Evolutionary conservation across 1,140 invertebrate species (phyloP).

Genomic region (Ganaspis sp.): DNA sequence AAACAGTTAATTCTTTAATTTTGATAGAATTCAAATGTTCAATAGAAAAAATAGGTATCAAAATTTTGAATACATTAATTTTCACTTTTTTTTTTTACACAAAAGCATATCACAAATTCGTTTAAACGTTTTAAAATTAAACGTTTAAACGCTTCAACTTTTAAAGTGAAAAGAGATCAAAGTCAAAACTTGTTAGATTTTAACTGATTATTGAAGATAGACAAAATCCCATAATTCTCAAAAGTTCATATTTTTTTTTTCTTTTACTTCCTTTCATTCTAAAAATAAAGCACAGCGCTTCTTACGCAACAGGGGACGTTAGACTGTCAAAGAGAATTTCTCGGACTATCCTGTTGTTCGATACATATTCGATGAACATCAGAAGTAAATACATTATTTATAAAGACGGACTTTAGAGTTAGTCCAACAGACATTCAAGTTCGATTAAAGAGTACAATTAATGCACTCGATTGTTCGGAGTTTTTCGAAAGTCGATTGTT

Average conservation of each 20-base stretch:
- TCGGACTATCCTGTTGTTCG: background rate
- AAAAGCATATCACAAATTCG: too few species aligned
- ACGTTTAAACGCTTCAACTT: too few species aligned
- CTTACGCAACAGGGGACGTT: background rate
- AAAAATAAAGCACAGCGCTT: conserved; percentile 8
- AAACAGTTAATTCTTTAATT: too few species aligned
- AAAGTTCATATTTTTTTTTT: background rate
- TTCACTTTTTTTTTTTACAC: too few species aligned
- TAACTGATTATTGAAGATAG: too few species aligned
- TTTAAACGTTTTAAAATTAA: too few species aligned
- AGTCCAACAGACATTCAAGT: conserved; percentile 11
- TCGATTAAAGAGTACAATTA: background rate
- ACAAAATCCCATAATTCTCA: conserved; percentile 1
- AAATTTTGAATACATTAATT: too few species aligned
- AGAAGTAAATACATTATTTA: background rate
- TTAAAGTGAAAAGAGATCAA: background rate
- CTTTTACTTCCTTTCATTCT: background rate
- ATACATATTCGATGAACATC: conserved; percentile 10
- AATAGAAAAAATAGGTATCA: too few species aligned
- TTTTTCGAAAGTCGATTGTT: background rate
- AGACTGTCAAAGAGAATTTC: background rate
- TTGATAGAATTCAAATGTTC: too few species aligned
- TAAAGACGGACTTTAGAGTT: background rate
- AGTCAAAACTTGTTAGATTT: background rate
- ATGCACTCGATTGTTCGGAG: conserved; percentile 4